Evolutionary conservation across 2,113 vertebrate genomes (phyloP).

Genomic region (Pangasianodon hypophthalmus): DNA sequence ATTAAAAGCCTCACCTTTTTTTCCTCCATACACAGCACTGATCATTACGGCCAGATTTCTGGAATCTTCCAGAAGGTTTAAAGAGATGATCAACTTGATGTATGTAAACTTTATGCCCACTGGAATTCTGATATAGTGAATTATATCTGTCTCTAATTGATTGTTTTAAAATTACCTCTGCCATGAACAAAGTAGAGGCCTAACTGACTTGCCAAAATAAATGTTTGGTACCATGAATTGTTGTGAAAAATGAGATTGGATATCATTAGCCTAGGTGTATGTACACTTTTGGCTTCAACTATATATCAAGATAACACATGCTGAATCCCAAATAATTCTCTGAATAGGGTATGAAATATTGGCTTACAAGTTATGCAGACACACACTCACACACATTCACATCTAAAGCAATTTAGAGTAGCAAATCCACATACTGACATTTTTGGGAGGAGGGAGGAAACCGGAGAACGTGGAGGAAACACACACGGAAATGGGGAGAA

Average conservation of each 20-base stretch:
- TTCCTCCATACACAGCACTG: neutral
- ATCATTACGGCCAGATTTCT: neutral
- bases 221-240: too few relatives aligned
- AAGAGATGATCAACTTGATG: too few relatives aligned
- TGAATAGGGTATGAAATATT: neutral
- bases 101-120: too few relatives aligned
- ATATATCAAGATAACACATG: neutral
- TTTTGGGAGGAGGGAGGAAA: neutral
- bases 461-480: neutral
- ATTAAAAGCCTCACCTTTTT: neutral
- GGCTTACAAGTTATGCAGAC: neutral
- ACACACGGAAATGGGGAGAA: neutral
- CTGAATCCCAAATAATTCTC: neutral
- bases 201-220: too few relatives aligned
- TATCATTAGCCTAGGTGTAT: too few relatives aligned
- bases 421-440: neutral
- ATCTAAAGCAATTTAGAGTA: neutral
- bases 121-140: too few relatives aligned
- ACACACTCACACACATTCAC: neutral
- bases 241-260: too few relatives aligned
- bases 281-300: too few relatives aligned
- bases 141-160: too few relatives aligned
- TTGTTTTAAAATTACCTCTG: too few relatives aligned
- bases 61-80: too few relatives aligned
- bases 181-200: too few relatives aligned